Conservation (phyloP, 1,140 invertebrate genomes). For the Drosophila kikkawai region DNA sequence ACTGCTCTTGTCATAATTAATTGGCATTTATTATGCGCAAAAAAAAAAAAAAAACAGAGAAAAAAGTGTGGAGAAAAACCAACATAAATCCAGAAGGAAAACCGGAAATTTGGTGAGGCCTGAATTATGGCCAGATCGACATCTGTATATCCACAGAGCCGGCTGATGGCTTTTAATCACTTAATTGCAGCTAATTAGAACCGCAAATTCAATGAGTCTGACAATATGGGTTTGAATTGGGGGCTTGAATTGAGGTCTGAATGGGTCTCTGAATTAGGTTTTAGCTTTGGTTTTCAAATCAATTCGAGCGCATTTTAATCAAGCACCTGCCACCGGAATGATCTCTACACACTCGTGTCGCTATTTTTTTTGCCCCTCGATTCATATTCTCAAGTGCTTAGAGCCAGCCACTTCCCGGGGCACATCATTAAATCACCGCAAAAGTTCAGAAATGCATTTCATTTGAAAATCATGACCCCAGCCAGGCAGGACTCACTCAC, state of each 20-base stretch:
- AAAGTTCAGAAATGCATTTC: slow-evolving; percentile 76
- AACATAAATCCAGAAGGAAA: not conserved
- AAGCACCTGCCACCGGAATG: slow-evolving; percentile 2
- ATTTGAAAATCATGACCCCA: slow-evolving; percentile 72
- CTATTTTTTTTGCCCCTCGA: not conserved
- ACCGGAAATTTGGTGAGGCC: slow-evolving; percentile 27
- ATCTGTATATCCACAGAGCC: slow-evolving; percentile 15
- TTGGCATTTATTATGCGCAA: slow-evolving; percentile 62
- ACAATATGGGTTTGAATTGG: slow-evolving; percentile 29
- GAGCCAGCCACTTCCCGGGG: slow-evolving; percentile 42
- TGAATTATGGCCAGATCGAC: slow-evolving; percentile 22
- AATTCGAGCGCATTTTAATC: slow-evolving; percentile 24
- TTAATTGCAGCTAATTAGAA: slow-evolving; percentile 78
- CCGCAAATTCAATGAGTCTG: slow-evolving; percentile 58
- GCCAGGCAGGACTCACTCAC: not conserved
- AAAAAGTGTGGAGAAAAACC: not conserved
- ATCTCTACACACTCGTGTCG: slow-evolving; percentile 4
- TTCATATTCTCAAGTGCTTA: slow-evolving; percentile 45
- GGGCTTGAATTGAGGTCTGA: not conserved
- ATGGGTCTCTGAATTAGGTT: not conserved
- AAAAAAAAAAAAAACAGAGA: slow-evolving; percentile 22
- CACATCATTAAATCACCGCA: slow-evolving; percentile 79
- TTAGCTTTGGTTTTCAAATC: slow-evolving; percentile 23
- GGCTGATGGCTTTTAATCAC: slow-evolving; percentile 61
- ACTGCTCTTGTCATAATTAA: slow-evolving; percentile 70